phyloP scores from a whole-genome alignment of 2,888 invertebrate genomes.

The Pseudococcus longispinus region DNA sequence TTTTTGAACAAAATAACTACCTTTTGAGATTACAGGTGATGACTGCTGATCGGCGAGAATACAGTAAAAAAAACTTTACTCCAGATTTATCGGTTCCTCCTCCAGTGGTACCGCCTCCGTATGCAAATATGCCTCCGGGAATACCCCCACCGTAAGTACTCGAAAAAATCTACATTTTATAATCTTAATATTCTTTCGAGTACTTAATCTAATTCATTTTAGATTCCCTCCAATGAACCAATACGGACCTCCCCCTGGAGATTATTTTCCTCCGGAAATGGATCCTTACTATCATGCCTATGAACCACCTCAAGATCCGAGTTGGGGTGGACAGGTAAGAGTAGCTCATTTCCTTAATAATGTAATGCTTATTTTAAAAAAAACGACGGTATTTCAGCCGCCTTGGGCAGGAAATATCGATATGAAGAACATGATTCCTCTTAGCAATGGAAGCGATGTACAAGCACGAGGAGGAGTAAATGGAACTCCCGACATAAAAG shows the following conservation, averaged over 20 bases:
- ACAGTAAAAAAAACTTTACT: conserved; percentile 74
- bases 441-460: conserved; percentile 36
- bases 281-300: conserved; percentile 60
- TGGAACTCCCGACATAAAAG: conserved; percentile 64
- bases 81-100: conserved; percentile 70
- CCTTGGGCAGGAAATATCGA: conserved; percentile 65
- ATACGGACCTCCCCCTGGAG: conserved; percentile 51
- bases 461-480: conserved; percentile 38
- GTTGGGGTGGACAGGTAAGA: conserved; percentile 42
- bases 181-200: background rate
- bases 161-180: conserved; percentile 44
- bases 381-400: background rate
- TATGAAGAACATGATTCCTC: conserved; percentile 50
- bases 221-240: conserved; percentile 51
- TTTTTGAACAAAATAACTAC: background rate
- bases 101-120: conserved; percentile 60
- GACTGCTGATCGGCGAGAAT: conserved; percentile 89
- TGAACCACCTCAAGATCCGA: conserved; percentile 38
- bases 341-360: background rate
- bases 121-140: conserved; percentile 2
- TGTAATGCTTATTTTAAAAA: background rate
- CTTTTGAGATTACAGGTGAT: conserved; percentile 70
- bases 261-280: conserved; percentile 57
- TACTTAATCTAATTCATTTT: background rate
- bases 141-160: conserved; percentile 55